Percentiles rank a stretch among this genome's conserved stretches.
These are phyloP conservation scores for Frankliniella fusca DNA, from an alignment of 2,888 invertebrate species.

Conservation along the genomic window DNA sequence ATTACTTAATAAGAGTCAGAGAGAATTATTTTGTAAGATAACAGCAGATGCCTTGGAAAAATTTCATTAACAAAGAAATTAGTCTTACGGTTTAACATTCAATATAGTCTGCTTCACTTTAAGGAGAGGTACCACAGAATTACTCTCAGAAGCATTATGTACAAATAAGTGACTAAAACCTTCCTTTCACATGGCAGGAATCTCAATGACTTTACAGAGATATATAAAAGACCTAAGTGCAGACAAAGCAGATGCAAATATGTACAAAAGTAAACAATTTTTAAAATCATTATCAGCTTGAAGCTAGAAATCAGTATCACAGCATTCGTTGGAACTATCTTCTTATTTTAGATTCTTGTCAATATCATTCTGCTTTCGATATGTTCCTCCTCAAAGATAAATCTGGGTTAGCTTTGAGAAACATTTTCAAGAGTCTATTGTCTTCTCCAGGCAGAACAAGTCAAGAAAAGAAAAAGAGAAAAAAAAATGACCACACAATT, in stretches of 20 bases:
- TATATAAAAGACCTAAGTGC: background rate
- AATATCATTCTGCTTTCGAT: too few species aligned
- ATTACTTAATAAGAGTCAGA: too few species aligned
- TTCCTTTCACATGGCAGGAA: background rate
- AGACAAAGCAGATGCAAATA: background rate
- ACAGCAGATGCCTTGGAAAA: too few species aligned
- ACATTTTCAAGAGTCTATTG: too few species aligned
- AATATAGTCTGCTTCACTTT: too few species aligned
- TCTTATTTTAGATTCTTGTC: background rate
- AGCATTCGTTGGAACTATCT: slow-evolving; percentile 4
- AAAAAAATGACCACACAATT: background rate
- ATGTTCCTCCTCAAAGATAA: too few species aligned
- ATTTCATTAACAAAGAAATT: too few species aligned
- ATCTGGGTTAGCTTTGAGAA: too few species aligned
- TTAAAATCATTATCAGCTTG: background rate
- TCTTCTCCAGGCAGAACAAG: too few species aligned
- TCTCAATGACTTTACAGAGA: background rate
- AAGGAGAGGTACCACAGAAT: background rate
- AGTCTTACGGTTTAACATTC: too few species aligned
- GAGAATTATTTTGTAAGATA: too few species aligned
- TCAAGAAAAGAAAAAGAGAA: too few species aligned
- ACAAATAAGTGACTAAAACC: background rate
- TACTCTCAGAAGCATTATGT: background rate
- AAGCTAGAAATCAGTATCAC: slow-evolving; percentile 15
- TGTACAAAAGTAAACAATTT: background rate